phyloP scores from a whole-genome alignment of 2,888 invertebrate genomes.

The Chamaedrilus cognettii region DNA sequence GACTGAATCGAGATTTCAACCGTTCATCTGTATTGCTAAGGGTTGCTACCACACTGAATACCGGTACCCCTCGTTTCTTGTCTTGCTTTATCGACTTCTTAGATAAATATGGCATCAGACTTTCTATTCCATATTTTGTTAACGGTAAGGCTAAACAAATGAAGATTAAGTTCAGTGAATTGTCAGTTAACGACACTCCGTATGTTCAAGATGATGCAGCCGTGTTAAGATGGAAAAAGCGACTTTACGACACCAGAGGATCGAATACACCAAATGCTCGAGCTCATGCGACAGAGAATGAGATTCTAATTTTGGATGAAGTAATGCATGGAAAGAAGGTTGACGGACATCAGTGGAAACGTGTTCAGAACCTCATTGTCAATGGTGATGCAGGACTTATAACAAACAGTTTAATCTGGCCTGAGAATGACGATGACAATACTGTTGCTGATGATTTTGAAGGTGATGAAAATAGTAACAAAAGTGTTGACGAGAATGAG shows the following conservation, averaged over 20 bases:
- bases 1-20: background rate
- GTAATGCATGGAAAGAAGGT: conserved; percentile 2
- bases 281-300: too few relatives aligned
- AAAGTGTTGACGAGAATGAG: background rate
- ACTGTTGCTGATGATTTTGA: background rate
- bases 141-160: background rate
- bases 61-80: background rate
- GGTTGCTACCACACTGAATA: background rate
- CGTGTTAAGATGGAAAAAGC: conserved; percentile 1
- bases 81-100: conserved; percentile 3
- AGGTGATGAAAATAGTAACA: too few relatives aligned
- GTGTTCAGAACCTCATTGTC: background rate
- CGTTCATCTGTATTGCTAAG: background rate
- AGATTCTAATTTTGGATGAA: background rate
- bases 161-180: background rate
- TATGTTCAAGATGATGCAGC: background rate
- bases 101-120: background rate
- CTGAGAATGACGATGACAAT: background rate
- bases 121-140: background rate
- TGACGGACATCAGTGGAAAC: background rate
- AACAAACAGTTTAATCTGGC: background rate
- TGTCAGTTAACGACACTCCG: background rate
- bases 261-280: background rate
- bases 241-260: conserved; percentile 6
- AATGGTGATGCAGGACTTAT: background rate